Conservation (phyloP, 30 jellyfish, hydroid and myxozoan species). For the Nemopilema nomurai region DNA sequence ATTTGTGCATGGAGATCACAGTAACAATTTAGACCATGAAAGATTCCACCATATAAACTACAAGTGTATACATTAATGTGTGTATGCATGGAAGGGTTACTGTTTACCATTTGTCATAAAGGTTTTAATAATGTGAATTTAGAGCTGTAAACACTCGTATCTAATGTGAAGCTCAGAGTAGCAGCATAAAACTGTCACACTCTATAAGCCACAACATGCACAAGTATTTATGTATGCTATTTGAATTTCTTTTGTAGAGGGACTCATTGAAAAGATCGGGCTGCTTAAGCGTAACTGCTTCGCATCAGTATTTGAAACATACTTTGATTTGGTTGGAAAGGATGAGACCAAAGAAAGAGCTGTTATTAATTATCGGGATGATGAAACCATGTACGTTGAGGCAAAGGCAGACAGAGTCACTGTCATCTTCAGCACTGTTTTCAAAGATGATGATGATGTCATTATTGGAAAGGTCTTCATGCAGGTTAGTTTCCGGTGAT, state of each 20-base stretch:
- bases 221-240: neutral
- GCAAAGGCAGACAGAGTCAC: slow-evolving; percentile 95
- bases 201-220: neutral
- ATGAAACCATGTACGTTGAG: slow-evolving; percentile 95
- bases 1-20: no score
- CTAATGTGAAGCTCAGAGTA: no score
- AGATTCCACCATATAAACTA: no score
- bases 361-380: slow-evolving; percentile 97
- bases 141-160: no score
- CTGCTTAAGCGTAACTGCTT: slow-evolving; percentile 90
- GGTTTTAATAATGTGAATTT: no score
- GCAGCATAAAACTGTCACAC: no score
- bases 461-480: slow-evolving; percentile 97
- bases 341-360: slow-evolving; percentile 84
- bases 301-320: slow-evolving; percentile 94
- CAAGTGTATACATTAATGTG: no score
- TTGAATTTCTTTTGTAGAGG: slow-evolving; percentile 60
- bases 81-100: no score
- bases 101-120: no score
- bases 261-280: slow-evolving; percentile 87
- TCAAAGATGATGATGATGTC: slow-evolving; percentile 97
- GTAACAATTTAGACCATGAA: no score
- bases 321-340: slow-evolving; percentile 75
- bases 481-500: slow-evolving; percentile 96
- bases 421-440: slow-evolving; percentile 92